These are phyloP conservation scores for Catalaphyllia jardinei DNA, from an alignment of 64 coral and sea anemone species.

Conservation along the genomic window DNA sequence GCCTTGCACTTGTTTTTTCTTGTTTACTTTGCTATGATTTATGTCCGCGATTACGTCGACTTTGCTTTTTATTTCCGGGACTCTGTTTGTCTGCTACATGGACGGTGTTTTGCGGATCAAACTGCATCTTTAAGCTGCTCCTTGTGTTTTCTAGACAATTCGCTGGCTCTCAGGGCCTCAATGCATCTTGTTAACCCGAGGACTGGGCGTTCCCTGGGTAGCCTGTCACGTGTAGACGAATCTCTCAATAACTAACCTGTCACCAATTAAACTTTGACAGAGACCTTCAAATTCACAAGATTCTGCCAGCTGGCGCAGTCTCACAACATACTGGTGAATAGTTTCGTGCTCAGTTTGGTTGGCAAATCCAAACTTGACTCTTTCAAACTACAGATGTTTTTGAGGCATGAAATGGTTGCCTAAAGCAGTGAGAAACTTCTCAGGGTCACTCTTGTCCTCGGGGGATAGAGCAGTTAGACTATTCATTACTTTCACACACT, in stretches of 20 bases:
- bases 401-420: no score
- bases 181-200: background rate
- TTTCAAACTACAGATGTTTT: no score
- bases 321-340: background rate
- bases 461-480: constrained; percentile 36
- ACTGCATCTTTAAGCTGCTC: constrained; percentile 19
- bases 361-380: no score
- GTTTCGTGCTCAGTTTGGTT: background rate
- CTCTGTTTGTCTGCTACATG: background rate
- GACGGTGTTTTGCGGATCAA: background rate
- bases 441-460: constrained; percentile 40
- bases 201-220: constrained; percentile 16
- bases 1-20: background rate
- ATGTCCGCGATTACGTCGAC: no score
- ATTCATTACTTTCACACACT: constrained; percentile 69
- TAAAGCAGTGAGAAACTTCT: constrained; percentile 47
- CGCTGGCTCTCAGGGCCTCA: background rate
- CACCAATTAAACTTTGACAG: background rate
- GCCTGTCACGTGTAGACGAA: background rate
- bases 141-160: background rate
- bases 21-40: background rate
- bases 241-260: no score
- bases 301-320: background rate
- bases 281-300: background rate
- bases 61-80: background rate